These are phyloP conservation scores for Larimichthys crocea DNA, from an alignment of 2,113 vertebrate species.

Conservation along the genomic window DNA sequence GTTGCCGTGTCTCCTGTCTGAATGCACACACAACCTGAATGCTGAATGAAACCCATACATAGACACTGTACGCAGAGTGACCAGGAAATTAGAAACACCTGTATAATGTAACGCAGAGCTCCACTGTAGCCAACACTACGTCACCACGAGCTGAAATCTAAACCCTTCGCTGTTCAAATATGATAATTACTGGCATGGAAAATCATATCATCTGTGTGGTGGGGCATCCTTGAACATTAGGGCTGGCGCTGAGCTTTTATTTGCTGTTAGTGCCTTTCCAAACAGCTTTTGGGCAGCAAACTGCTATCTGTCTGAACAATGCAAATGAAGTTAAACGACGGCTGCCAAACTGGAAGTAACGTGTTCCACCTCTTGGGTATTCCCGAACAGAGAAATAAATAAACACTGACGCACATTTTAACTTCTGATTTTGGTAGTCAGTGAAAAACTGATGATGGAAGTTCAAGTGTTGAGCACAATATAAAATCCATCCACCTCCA, in stretches of 20 bases:
- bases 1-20: neutral
- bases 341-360: neutral
- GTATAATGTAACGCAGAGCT: neutral
- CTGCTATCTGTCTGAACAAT: neutral
- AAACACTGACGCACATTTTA: accelerated
- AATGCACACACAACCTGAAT: neutral
- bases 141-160: neutral
- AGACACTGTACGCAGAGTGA: neutral
- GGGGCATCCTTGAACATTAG: neutral
- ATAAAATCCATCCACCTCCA: neutral
- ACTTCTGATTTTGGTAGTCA: neutral
- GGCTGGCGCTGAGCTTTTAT: neutral
- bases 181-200: neutral
- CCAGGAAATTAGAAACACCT: constrained; percentile 41
- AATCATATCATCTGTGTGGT: neutral
- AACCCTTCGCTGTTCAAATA: neutral
- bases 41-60: neutral
- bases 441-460: neutral
- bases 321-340: neutral
- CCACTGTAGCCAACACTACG: neutral
- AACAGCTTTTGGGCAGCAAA: neutral
- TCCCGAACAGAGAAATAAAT: neutral
- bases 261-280: neutral
- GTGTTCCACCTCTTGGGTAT: neutral
- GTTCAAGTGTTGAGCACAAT: neutral